phyloP scores from a whole-genome alignment of 2,888 invertebrate species.

The Amitus sp. region DNA sequence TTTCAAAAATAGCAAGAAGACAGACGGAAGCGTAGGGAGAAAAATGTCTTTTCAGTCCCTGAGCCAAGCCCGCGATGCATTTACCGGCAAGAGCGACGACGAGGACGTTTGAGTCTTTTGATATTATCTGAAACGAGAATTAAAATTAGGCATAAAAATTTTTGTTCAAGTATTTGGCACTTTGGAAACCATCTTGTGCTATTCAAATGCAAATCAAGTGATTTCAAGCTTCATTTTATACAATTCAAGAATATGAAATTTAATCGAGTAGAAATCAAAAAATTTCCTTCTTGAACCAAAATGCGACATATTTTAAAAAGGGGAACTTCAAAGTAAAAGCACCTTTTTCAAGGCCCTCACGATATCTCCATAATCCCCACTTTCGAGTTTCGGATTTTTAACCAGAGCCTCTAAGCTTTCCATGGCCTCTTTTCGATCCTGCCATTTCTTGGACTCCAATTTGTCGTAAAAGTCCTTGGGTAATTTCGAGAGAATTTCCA shows the following conservation, averaged over 20 bases:
- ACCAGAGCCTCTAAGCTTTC: slow-evolving; percentile 83
- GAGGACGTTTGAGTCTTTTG: slow-evolving; percentile 95
- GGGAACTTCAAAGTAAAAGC: slow-evolving; percentile 6
- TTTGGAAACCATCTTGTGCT: too few species aligned
- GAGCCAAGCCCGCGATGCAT: slow-evolving; percentile 83
- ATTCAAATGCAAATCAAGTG: too few species aligned
- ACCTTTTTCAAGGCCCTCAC: slow-evolving; percentile 90
- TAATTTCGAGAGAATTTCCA: slow-evolving; percentile 91
- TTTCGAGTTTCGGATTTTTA: slow-evolving; percentile 86
- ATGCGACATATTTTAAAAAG: too few species aligned
- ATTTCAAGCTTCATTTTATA: too few species aligned
- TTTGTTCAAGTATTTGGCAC: too few species aligned
- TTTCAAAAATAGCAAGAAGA: slow-evolving; percentile 85
- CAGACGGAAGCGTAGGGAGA: slow-evolving; percentile 83
- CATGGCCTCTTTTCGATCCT: slow-evolving; percentile 91
- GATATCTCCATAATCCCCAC: slow-evolving; percentile 92
- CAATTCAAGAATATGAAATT: too few species aligned
- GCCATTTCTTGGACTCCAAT: slow-evolving; percentile 96
- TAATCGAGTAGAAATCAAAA: too few species aligned
- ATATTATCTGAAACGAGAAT: slow-evolving; percentile 74
- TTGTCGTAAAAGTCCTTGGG: slow-evolving; percentile 97
- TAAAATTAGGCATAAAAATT: too few species aligned
- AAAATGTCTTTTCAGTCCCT: slow-evolving; percentile 88
- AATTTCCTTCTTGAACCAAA: too few species aligned
- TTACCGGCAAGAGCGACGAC: slow-evolving; percentile 89